Evolutionary conservation across 1,140 invertebrate genomes (phyloP).

Genomic region (Trichonephila clavata): DNA sequence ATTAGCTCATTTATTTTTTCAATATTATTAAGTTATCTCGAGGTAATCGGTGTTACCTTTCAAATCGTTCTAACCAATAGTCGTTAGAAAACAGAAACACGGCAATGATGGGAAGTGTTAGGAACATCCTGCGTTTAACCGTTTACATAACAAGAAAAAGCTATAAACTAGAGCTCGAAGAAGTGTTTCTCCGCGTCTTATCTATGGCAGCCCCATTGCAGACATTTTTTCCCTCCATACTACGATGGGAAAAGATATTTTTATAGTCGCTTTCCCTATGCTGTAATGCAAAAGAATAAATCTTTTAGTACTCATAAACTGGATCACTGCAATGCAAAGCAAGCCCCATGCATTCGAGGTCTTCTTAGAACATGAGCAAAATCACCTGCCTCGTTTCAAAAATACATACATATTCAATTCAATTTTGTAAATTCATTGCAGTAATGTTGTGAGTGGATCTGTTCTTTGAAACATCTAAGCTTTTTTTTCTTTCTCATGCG

Average conservation of each 20-base stretch:
- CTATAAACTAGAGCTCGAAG: neutral
- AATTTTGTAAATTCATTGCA: slow-evolving; percentile 50
- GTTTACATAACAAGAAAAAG: neutral
- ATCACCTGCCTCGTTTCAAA: slow-evolving; percentile 3
- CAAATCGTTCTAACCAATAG: neutral
- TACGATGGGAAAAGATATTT: slow-evolving; percentile 17
- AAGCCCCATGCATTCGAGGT: neutral
- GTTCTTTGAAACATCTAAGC: neutral
- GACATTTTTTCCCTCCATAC: slow-evolving; percentile 8
- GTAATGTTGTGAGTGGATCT: slow-evolving; percentile 7
- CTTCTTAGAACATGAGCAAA: neutral
- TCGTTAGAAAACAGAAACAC: slow-evolving; percentile 2
- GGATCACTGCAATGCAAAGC: slow-evolving; percentile 9
- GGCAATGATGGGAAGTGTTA: neutral
- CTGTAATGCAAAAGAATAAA: slow-evolving; percentile 49
- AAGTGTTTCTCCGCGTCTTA: neutral
- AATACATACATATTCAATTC: slow-evolving; percentile 39
- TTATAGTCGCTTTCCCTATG: neutral
- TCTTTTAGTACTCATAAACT: slow-evolving; percentile 58
- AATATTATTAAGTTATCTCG: neutral
- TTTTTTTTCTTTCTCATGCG: neutral
- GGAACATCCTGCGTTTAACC: neutral
- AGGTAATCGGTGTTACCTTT: neutral
- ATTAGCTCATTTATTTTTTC: neutral
- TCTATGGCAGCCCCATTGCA: slow-evolving; percentile 1